phyloP scores from a whole-genome alignment of 2,888 invertebrate genomes.

The Melanotus villosus region DNA sequence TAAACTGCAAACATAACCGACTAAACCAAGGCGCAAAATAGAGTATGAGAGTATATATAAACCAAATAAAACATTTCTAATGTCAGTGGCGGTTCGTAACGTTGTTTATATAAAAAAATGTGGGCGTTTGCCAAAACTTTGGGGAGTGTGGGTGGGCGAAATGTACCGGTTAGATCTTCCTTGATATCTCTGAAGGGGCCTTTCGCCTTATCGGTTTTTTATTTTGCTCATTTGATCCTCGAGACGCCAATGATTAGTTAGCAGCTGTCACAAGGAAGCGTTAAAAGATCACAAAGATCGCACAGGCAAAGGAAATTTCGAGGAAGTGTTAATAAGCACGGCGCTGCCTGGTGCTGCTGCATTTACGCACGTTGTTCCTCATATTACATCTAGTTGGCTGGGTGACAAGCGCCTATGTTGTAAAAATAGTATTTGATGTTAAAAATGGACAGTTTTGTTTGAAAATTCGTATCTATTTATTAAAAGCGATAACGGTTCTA shows the following conservation, averaged over 20 bases:
- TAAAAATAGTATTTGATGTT: constrained; percentile 26
- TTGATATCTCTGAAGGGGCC: background rate
- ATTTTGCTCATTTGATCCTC: background rate
- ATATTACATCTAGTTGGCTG: constrained; percentile 30
- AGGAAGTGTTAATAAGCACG: constrained; percentile 4
- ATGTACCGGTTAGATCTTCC: background rate
- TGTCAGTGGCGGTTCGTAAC: constrained; percentile 53
- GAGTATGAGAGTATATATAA: constrained; percentile 58
- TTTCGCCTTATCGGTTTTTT: too few relatives aligned
- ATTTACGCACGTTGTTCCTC: constrained; percentile 15
- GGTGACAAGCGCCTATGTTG: constrained; percentile 20
- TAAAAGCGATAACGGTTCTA: constrained; percentile 15
- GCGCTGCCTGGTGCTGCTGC: background rate
- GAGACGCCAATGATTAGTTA: constrained; percentile 10
- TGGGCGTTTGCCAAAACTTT: constrained; percentile 53
- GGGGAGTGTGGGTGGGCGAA: constrained; percentile 7
- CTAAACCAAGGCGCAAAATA: constrained; percentile 47
- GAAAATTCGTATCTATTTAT: background rate
- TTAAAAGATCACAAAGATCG: background rate
- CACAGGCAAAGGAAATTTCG: background rate
- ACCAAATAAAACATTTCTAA: constrained; percentile 58
- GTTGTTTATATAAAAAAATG: constrained; percentile 50
- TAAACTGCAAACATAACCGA: constrained; percentile 52
- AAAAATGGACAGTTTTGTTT: background rate
- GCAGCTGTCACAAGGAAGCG: constrained; percentile 11